Conservation (phyloP, 2,888 invertebrate genomes). For the Alviniconcha strummeri region DNA sequence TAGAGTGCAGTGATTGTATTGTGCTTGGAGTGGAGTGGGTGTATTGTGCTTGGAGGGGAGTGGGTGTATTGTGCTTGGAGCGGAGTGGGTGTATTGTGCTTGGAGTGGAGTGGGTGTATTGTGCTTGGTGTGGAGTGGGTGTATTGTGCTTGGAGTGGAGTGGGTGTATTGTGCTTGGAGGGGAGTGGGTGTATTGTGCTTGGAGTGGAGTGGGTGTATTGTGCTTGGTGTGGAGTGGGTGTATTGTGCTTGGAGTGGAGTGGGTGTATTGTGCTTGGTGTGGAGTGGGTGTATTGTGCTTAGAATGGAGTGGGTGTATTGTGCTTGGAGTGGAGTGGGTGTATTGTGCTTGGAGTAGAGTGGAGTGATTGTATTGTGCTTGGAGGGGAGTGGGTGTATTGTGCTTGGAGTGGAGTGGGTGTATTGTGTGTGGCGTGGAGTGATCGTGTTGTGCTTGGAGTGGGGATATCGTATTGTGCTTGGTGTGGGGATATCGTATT, state of each 20-base stretch:
- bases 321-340: background rate
- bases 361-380: background rate
- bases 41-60: background rate
- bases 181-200: too few species aligned
- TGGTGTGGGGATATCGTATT: background rate
- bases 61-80: background rate
- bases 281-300: too few species aligned
- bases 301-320: background rate
- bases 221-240: too few species aligned
- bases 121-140: too few species aligned
- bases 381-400: background rate
- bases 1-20: background rate
- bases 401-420: background rate
- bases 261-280: too few species aligned
- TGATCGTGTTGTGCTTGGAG: too few species aligned
- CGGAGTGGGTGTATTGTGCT: background rate
- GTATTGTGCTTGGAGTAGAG: background rate
- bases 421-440: too few species aligned
- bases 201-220: too few species aligned
- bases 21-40: background rate
- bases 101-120: background rate
- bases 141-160: too few species aligned
- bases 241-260: too few species aligned
- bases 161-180: too few species aligned
- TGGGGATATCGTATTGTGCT: background rate